Evolutionary conservation across 2,888 invertebrate genomes (phyloP), one percentile per base, ranked within the genome.

Genomic region (Nomada ruficornis): DNA sequence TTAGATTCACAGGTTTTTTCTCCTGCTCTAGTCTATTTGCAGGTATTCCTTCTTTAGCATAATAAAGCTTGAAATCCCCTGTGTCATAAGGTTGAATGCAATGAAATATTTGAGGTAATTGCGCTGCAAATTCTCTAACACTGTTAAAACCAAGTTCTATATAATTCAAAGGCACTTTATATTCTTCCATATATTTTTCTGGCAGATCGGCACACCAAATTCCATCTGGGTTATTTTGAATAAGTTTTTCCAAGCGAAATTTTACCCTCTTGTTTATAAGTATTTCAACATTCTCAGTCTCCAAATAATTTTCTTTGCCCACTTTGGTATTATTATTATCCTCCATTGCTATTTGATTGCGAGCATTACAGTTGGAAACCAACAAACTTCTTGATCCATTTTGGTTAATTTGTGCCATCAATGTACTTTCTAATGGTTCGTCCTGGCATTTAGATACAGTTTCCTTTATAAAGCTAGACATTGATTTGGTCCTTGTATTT

Each of bases 181-280:
- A 93, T 50, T 90, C 90, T 2, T 89, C 70, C 0, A 84, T 63
- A 78, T 91, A 94, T 23, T 86, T 65, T 4, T 78, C 77, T 0
- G 93, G 92, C 10, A 94, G 72, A 0, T 94, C 89, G 0, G 92
- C 88, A 69, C 93, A 93, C 91, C 91, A 92, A 36, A 94, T 92
- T 1, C 94, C 94, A 5, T 92, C 84, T 1, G 91, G 89, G 86
- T 91, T 63, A 52, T 91, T 90, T 55, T 89, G 76, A 13, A 93
- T 85, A 11, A 94, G 83, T 47, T 91, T 88, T 52, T 89, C 71
- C 13, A 94, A 83, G 29, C 91, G 88, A 52, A 80, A 74, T 72
- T 84, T 90, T 0, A 81, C 84, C 73, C 87, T 91, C 0, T 89
- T 82, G 20, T 76, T 88, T 4, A 94, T 81, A 0, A 92, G 75